Evolutionary conservation across 2,797 vertebrate species (phyloP).

Genomic region (Triplophysa yarkandensis): DNA sequence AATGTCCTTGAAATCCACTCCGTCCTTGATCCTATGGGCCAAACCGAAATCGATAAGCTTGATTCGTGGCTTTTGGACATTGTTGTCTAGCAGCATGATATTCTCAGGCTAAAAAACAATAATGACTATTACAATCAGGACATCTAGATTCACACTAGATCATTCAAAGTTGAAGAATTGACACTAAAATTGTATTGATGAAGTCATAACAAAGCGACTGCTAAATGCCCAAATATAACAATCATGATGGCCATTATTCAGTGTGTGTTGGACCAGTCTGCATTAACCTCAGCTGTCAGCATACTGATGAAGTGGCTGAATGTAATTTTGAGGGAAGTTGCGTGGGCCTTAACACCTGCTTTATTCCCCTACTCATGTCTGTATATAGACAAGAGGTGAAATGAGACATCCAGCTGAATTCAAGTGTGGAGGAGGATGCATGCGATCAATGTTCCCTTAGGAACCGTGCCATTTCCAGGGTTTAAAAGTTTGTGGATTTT

Average conservation of each 20-base stretch:
- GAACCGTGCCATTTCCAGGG: slow-evolving; percentile 7
- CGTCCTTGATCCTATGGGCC: slow-evolving; percentile 92
- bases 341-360: slow-evolving; percentile 28
- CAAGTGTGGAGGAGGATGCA: background rate
- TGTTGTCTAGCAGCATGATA: slow-evolving; percentile 96
- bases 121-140: slow-evolving; percentile 5
- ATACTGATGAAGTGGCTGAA: slow-evolving; percentile 26
- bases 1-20: slow-evolving; percentile 95
- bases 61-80: slow-evolving; percentile 84
- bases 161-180: too few species aligned
- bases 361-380: slow-evolving; percentile 11
- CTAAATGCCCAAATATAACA: too few species aligned
- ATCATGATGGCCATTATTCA: background rate
- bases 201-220: too few species aligned
- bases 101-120: slow-evolving; percentile 88
- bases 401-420: slow-evolving; percentile 16
- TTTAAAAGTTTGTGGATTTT: background rate
- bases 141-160: too few species aligned
- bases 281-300: slow-evolving; percentile 1
- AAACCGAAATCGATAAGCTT: slow-evolving; percentile 97
- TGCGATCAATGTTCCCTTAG: background rate
- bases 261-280: background rate
- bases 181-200: too few species aligned
- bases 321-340: slow-evolving; percentile 10
- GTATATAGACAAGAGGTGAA: slow-evolving; percentile 23